A percentile compares a stretch with the other conserved stretches of the same genome.
phyloP scores from a whole-genome alignment of 2,888 invertebrate genomes.

The Nematopogon swammerdamellus region DNA sequence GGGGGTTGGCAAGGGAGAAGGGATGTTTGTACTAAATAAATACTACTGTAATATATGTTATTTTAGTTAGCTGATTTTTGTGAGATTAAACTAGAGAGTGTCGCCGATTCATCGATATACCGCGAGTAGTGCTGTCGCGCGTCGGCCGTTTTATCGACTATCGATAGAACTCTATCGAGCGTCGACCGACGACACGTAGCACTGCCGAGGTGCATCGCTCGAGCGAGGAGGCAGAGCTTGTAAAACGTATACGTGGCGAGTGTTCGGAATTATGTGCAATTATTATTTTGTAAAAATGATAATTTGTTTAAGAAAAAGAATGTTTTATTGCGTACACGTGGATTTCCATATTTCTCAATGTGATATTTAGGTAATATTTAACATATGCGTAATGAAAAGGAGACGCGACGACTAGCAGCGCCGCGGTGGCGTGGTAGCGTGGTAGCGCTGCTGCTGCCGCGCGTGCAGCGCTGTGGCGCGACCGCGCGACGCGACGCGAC shows the following conservation, averaged over 20 bases:
- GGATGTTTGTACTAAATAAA: background rate
- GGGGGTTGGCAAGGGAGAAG: background rate
- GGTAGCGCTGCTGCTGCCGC: no score
- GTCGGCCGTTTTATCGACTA: background rate
- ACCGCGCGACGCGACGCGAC: background rate
- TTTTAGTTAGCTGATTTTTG: background rate
- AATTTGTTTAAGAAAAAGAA: constrained; percentile 32
- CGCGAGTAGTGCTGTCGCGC: constrained; percentile 1
- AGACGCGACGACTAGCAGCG: constrained; percentile 10
- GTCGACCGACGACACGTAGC: no score
- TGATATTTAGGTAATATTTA: constrained; percentile 49
- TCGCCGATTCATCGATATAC: constrained; percentile 1
- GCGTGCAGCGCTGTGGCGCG: constrained; percentile 9
- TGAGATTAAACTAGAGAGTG: background rate
- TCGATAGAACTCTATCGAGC: background rate
- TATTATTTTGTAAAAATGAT: constrained; percentile 44
- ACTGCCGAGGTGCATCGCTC: background rate
- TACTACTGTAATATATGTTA: background rate
- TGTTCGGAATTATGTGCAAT: constrained; percentile 55
- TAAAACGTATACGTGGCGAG: constrained; percentile 24
- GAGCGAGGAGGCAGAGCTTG: background rate
- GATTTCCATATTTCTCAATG: constrained; percentile 58
- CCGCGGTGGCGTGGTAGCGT: no score
- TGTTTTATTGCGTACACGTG: constrained; percentile 55
- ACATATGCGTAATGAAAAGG: constrained; percentile 14